phyloP scores from a whole-genome alignment of 37 sponge, comb jelly and placozoan genomes.

The Amphimedon queenslandica region DNA sequence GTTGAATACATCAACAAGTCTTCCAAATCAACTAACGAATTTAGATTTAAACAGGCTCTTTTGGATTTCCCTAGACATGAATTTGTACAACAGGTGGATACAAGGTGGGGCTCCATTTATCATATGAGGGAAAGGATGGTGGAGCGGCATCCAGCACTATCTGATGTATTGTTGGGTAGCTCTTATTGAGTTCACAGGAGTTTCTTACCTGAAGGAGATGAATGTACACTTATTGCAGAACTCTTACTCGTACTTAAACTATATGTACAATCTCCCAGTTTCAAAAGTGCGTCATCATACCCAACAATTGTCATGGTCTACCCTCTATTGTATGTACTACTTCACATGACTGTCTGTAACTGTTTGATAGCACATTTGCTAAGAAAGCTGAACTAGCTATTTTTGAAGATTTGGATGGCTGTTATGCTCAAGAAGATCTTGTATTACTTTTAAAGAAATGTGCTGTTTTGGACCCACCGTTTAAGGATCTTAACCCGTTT shows the following conservation, averaged over 20 bases:
- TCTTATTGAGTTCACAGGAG: not conserved
- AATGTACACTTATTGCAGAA: slow-evolving; percentile 8
- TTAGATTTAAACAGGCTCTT: not conserved
- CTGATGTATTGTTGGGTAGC: not conserved
- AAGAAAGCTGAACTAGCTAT: not conserved
- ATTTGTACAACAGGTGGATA: not conserved
- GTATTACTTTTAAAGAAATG: not conserved
- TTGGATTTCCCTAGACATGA: not conserved
- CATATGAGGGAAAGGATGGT: not conserved
- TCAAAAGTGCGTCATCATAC: slow-evolving; percentile 7
- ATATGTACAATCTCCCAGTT: not conserved
- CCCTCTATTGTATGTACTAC: slow-evolving; percentile 2
- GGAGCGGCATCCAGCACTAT: not conserved
- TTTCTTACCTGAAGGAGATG: slow-evolving; percentile 7
- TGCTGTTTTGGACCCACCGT: not conserved
- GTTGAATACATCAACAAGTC: slow-evolving; percentile 2
- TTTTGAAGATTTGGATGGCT: not conserved
- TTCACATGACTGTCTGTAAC: too few relatives aligned
- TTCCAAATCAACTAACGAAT: not conserved
- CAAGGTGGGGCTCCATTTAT: slow-evolving; percentile 15
- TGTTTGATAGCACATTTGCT: not conserved
- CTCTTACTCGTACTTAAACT: slow-evolving; percentile 5
- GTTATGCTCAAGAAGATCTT: not conserved
- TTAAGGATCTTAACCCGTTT: not conserved
- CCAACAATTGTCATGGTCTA: not conserved